Percentiles rank a stretch among this genome's conserved stretches.
Evolutionary conservation across 1,140 invertebrate species (phyloP).

Genomic region (Heliconius hermathena): DNA sequence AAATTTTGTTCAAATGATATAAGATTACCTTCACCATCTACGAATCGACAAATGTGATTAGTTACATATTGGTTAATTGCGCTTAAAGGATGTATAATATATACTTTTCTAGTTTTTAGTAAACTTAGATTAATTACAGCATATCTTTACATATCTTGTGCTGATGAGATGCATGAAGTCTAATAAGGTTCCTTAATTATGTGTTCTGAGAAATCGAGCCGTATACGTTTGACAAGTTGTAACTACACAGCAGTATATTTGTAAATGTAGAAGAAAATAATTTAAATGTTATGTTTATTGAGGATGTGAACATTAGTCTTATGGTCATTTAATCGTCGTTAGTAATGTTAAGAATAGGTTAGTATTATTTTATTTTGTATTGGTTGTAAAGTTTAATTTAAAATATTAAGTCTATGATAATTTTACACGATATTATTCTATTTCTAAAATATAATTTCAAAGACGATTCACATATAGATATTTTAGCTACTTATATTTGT

Average conservation of each 20-base stretch:
- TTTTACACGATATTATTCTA: too few species aligned
- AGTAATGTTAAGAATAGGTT: too few species aligned
- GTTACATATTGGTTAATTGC: conserved; percentile 2
- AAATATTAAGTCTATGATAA: too few species aligned
- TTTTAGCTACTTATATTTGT: too few species aligned
- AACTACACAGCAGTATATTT: conserved; percentile 23
- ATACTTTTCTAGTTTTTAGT: conserved; percentile 18
- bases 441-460: too few species aligned
- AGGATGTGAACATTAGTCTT: too few species aligned
- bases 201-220: conserved; percentile 18
- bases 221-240: background rate
- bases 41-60: background rate
- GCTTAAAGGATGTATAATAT: conserved; percentile 12
- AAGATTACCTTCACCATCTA: background rate
- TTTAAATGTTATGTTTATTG: conserved; percentile 1
- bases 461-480: too few species aligned
- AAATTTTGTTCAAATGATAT: background rate
- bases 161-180: background rate
- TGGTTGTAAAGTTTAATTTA: too few species aligned
- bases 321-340: background rate
- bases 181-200: conserved; percentile 26
- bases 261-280: conserved; percentile 17
- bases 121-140: background rate
- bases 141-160: conserved; percentile 18
- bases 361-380: too few species aligned